Base-by-base conservation (phyloP, 2,888 invertebrate genomes). In the Erebia palarica region DNA sequence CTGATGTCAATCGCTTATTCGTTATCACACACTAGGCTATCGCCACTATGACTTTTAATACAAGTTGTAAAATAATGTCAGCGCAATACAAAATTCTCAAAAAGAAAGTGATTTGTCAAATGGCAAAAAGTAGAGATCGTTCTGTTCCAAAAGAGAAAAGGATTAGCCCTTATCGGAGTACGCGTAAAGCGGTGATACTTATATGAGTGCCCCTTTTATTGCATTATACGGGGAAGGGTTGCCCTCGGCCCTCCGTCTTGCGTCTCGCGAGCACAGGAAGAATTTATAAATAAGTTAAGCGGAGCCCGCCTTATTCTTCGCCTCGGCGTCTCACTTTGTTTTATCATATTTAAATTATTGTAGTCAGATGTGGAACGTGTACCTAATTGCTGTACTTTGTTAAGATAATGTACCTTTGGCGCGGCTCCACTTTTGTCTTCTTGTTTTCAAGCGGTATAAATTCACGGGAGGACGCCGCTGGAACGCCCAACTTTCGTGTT, bases 281-380 rank as follows among this genome's bases (percentile, higher is more conserved):
- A 91, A 92, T 93, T 91, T 90, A 90, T 92, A 93, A 93, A 93
- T 93, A 92, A 93, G 91, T 92, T 92, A 92, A 86, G 85, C 80
- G 82, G 82, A 82, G 81, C 86, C 86, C 86, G 88, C 91, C 90
- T 88, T 86, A 89, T 91, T 91, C 90, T 89, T 88, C 87, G 86
- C 83, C 84, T 86, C 84, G 74, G 81, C 88, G 84, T 88, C 88
- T 87, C 84, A 89, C 90, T 91, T 91, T 92, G 92, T 93, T 93
- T 92, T 93, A 93, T 93, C 92, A 93, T 92, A 93, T 93, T 93
- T 92, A 93, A 93, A 92, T 92, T 92, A 92, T 92, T 91, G 90
- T 88, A 93, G 92, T 92, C 90, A 92, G 92, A 92, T 92, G 92
- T 92, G 90, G 92, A 93, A 93, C 92, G 92, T 93, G 93, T 92